phyloP scores from a whole-genome alignment of 2,113 vertebrate species.

The Elaphurus davidianus region DNA sequence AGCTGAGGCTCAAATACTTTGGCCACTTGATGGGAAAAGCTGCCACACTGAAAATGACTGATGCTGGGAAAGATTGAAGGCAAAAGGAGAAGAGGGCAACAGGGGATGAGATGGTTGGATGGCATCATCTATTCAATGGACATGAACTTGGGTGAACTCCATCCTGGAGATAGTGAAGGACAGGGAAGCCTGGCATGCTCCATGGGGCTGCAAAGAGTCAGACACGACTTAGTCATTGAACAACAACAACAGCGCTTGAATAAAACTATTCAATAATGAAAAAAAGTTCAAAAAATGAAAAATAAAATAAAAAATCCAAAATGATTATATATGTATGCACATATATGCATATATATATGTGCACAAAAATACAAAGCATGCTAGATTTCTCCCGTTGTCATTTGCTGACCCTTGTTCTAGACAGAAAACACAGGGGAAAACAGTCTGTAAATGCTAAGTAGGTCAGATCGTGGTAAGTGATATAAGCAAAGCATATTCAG shows the following conservation, averaged over 20 bases:
- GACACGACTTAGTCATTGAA: not conserved
- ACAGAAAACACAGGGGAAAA: not conserved
- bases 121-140: not conserved
- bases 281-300: not conserved
- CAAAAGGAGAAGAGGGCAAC: accelerated
- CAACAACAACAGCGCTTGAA: not conserved
- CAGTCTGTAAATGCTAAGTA: not conserved
- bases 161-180: not conserved
- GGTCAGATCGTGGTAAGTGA: not conserved
- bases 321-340: not conserved
- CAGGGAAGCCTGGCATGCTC: not conserved
- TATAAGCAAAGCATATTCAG: not conserved
- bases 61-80: not conserved
- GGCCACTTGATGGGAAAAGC: not conserved
- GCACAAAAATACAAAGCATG: not conserved
- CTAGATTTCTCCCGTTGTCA: not conserved
- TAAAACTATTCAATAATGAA: not conserved
- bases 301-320: not conserved
- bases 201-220: not conserved
- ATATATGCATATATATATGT: not conserved
- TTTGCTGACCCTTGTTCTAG: not conserved
- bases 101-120: not conserved
- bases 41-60: not conserved
- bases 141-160: not conserved
- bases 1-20: not conserved